Conservation (phyloP, 2,113 vertebrate species). For the Sinocyclocheilus rhinocerous region DNA sequence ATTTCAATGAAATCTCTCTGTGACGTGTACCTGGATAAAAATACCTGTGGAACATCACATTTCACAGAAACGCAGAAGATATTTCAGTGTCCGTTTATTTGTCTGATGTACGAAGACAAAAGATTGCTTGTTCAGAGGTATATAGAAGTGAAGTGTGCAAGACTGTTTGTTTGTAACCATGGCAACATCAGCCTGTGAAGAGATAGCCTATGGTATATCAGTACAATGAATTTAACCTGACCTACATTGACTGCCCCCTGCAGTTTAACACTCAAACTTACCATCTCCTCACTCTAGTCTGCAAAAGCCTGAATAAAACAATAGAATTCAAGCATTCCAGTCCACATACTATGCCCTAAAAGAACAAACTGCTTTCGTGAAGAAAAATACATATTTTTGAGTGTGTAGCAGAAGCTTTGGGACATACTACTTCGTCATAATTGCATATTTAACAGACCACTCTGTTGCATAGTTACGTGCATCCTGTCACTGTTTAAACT, state of each 20-base stretch:
- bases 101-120: conserved; percentile 65
- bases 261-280: neutral
- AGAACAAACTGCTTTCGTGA: no score
- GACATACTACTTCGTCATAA: no score
- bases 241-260: conserved; percentile 36
- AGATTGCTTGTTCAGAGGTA: conserved; percentile 43
- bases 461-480: no score
- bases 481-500: no score
- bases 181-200: conserved; percentile 66
- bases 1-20: no score
- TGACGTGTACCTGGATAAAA: neutral
- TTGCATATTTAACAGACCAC: no score
- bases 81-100: conserved; percentile 66
- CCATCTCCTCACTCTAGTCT: neutral
- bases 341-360: no score
- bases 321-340: neutral
- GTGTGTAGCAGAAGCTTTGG: no score
- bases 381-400: no score
- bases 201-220: conserved; percentile 59
- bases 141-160: conserved; percentile 2
- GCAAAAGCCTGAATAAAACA: neutral
- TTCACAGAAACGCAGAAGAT: no score
- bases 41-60: no score
- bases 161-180: conserved; percentile 76
- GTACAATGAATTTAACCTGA: conserved; percentile 26